Base-by-base conservation (phyloP, 1,140 invertebrate genomes). In the Belonocnema kinseyi region DNA sequence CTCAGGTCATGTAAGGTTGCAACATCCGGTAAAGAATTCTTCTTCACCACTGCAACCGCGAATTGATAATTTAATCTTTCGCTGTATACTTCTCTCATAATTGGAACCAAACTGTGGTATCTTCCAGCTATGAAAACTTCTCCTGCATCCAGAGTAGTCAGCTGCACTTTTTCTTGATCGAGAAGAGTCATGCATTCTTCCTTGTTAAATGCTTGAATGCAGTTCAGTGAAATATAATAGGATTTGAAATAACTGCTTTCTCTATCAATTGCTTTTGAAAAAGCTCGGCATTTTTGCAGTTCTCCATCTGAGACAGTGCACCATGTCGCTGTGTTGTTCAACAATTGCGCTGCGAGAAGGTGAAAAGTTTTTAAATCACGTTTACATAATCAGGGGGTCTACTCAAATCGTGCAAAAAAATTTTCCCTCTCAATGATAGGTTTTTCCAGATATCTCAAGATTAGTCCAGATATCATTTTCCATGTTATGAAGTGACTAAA, bases 121-220 rank as follows among this genome's bases (percentile, higher is more conserved):
- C 97, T 92, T 0, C 98, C 98, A 70, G 95, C 98, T 52, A 97
- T 94, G 91, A 98, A 99, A 14, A 98, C 95, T 92, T 99, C 96
- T 21, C 98, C 98, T 52, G 98, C 95, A 92, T 99, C 98, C 8
- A 99, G 87, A 1, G 95, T 94, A 13, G 98, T 96, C 50, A 99
- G 90, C 66, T 99, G 96, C 0, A 96, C 97, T 82, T 95, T 92
- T 84, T 95, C 94, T 46, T 94, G 90, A 88, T 97, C 96, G 40
- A 97, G 89, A 85, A 94, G 89, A 61, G 92, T 89, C 94, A 97
- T 97, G 85, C 97, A 97, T 86, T 97, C 96, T 86, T 97, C 95
- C 85, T 95, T 95, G 78, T 94, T 95, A 82, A 94, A 94, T 12
- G 94, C 95, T 93, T 93, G 92, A 80, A 92, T 91, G 85, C 96